Evolutionary conservation across 1,140 invertebrate species (phyloP), one percentile per base, ranked within the genome.

Genomic region (Drosophila triauraria): DNA sequence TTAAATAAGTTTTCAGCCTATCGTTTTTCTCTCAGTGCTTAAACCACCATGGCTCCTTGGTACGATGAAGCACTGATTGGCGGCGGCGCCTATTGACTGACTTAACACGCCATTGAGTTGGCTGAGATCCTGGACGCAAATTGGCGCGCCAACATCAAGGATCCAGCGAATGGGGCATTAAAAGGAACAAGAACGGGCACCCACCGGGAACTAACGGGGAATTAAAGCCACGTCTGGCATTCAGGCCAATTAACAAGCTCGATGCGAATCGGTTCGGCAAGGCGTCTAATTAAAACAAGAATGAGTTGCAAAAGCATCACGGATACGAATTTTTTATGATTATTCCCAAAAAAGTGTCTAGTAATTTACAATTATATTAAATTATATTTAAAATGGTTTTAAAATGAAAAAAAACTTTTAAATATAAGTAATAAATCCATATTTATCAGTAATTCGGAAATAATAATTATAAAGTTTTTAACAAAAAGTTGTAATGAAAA

Each of bases 41-140:
- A n/a, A 13, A 32, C 35, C 56, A 58, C 43, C 47, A 17, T 7
- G 54, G 67, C 43, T 67, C 61, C 46, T 60, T 75, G 48, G 48
- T 61, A 80, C 74, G 80, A 80, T 85, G 84, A 80, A 83, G 84
- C 80, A 84, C 84, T 87, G 83, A 87, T 87, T 87, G 83, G 84
- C 84, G 85, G 85, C 81, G 85, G 78, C 78, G 85, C 85, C 85
- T 90, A 90, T 90, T 90, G 85, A 90, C 85, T 90, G 85, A 90
- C 85, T 90, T 90, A 90, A 90, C 85, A 90, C 85, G 82, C 85
- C 78, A 90, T 90, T 90, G 85, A 90, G 81, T 81, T 67, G 78
- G 64, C 46, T 46, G 51, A 60, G 58, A 69, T 58, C 50, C 48
- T 70, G 60, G 60, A 81, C 71, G 85, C 84, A 87, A 87, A 87